Percentiles rank a stretch among this genome's conserved stretches.
phyloP scores from a whole-genome alignment of 1,140 invertebrate species.

The Macrobrachium nipponense region DNA sequence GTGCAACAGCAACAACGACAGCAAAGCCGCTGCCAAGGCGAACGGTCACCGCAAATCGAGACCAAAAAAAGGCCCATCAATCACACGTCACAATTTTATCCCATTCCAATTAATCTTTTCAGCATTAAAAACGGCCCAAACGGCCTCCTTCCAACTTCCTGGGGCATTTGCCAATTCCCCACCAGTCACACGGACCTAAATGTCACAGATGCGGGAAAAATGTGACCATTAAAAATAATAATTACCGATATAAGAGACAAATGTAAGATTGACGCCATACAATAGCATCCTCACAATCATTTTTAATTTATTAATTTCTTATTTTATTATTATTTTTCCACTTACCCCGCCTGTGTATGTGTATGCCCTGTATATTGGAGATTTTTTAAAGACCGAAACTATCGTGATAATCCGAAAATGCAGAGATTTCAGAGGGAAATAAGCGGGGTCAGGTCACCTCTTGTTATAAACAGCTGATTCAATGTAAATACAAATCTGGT shows the following conservation, averaged over 20 bases:
- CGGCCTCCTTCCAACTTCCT: too few relatives aligned
- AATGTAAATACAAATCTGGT: slow-evolving; percentile 57
- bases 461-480: slow-evolving; percentile 56
- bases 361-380: slow-evolving; percentile 25
- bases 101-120: too few relatives aligned
- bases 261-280: slow-evolving; percentile 44
- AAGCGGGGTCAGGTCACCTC: background rate
- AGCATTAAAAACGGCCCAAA: too few relatives aligned
- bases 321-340: background rate
- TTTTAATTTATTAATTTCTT: background rate
- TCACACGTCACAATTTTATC: too few relatives aligned
- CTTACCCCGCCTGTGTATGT: slow-evolving; percentile 41
- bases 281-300: slow-evolving; percentile 22
- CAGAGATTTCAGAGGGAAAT: background rate
- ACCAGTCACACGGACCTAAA: too few relatives aligned
- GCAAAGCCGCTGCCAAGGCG: too few relatives aligned
- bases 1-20: too few relatives aligned
- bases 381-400: background rate
- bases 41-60: too few relatives aligned
- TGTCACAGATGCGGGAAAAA: too few relatives aligned
- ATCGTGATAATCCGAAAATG: background rate
- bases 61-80: too few relatives aligned
- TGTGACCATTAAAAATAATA: background rate
- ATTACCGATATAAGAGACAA: background rate
- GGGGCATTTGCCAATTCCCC: too few relatives aligned